Evolutionary conservation across 2,888 invertebrate genomes (phyloP).

Genomic region (Onchidella celtica): DNA sequence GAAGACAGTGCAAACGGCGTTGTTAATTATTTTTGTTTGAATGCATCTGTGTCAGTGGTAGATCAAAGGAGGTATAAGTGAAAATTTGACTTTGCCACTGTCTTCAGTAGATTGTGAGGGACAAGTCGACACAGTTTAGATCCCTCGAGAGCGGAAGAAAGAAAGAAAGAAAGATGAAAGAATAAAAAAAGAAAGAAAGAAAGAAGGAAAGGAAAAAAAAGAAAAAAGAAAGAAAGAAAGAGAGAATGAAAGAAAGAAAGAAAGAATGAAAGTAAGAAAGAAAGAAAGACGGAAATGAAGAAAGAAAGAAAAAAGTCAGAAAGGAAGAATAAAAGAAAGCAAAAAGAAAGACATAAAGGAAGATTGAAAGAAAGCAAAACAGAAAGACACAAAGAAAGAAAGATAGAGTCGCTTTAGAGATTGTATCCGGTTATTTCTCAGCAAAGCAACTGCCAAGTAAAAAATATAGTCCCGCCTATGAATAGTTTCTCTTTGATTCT

Average conservation of each 20-base stretch:
- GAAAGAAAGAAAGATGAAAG: too few relatives aligned
- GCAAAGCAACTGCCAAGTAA: too few relatives aligned
- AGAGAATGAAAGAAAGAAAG: background rate
- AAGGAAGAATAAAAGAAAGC: background rate
- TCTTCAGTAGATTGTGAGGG: too few relatives aligned
- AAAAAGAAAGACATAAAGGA: background rate
- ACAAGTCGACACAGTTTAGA: too few relatives aligned
- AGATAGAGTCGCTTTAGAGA: background rate
- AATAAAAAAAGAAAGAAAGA: too few relatives aligned
- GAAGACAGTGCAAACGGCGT: too few relatives aligned
- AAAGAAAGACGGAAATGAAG: background rate
- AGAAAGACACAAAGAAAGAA: background rate
- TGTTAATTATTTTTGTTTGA: too few relatives aligned
- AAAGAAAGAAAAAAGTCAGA: background rate
- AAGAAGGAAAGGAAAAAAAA: too few relatives aligned
- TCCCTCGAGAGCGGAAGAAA: background rate
- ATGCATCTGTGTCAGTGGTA: background rate
- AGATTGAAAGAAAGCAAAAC: background rate
- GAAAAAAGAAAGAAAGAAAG: background rate
- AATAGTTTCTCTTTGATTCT: too few relatives aligned
- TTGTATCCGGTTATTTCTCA: too few relatives aligned
- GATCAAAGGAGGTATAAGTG: background rate
- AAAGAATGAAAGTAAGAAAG: background rate
- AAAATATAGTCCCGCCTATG: too few relatives aligned
- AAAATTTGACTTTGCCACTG: too few relatives aligned